phyloP scores from a whole-genome alignment of 2,113 vertebrate species.

The sheep (Ovis aries) region ARS-UI_Ramb_v3.0 NC_056080.1:92751001-92751500 shows the following conservation, averaged over 20 bases:
- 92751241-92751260: neutral
- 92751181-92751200: neutral
- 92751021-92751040: neutral
- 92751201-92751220: neutral
- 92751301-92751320: neutral
- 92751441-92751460: neutral
- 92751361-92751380: neutral
- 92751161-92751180: neutral
- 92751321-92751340: neutral
- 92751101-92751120: neutral
- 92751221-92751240: neutral
- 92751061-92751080: neutral
- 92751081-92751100: neutral
- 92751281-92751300: neutral
- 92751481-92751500: neutral
- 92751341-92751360: neutral
- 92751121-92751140: neutral
- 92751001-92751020: neutral
- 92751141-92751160: neutral
- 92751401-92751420: neutral
- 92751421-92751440: neutral
- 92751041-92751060: neutral
- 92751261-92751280: neutral
- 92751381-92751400: neutral
- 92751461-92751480: neutral